Percentiles rank a stretch among this genome's conserved stretches.
phyloP scores from a whole-genome alignment of 2,888 invertebrate genomes.

The Bembecia ichneumoniformis region DNA sequence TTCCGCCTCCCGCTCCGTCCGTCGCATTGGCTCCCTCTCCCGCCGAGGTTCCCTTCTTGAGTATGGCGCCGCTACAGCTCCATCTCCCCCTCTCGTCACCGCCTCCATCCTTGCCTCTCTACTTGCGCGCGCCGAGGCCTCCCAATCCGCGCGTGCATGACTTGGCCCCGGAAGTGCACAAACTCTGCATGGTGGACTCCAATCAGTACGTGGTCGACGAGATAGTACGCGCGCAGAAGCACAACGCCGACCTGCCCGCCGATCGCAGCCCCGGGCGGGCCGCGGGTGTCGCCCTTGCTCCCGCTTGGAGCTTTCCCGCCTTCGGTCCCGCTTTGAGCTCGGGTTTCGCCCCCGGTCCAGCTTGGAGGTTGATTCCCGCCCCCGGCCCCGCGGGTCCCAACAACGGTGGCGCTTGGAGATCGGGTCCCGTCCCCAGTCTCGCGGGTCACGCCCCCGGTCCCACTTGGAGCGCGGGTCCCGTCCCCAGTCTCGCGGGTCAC shows the following conservation, averaged over 20 bases:
- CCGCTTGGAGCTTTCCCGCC: background rate
- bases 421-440: too few species aligned
- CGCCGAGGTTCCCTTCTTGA: background rate
- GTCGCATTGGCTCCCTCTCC: too few species aligned
- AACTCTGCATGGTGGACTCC: conserved; percentile 30
- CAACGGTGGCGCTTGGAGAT: too few species aligned
- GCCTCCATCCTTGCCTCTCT: too few species aligned
- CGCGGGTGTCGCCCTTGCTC: too few species aligned
- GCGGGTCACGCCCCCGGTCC: background rate
- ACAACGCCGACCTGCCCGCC: too few species aligned
- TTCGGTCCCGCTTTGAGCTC: background rate
- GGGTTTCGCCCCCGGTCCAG: conserved; percentile 11
- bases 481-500: too few species aligned
- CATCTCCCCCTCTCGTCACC: conserved; percentile 1
- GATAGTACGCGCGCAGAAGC: conserved; percentile 19
- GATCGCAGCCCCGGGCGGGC: too few species aligned
- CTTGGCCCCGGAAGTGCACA: conserved; percentile 23
- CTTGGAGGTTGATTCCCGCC: conserved; percentile 16
- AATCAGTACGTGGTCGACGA: conserved; percentile 38
- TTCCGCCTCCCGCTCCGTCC: too few species aligned
- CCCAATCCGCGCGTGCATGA: conserved; percentile 1
- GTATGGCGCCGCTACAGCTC: background rate
- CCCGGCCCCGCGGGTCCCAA: too few species aligned
- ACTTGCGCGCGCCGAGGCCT: background rate
- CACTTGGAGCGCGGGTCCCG: background rate